Evolutionary conservation across 2,797 vertebrate species (phyloP).

Genomic region (Monodelphis domestica): DNA sequence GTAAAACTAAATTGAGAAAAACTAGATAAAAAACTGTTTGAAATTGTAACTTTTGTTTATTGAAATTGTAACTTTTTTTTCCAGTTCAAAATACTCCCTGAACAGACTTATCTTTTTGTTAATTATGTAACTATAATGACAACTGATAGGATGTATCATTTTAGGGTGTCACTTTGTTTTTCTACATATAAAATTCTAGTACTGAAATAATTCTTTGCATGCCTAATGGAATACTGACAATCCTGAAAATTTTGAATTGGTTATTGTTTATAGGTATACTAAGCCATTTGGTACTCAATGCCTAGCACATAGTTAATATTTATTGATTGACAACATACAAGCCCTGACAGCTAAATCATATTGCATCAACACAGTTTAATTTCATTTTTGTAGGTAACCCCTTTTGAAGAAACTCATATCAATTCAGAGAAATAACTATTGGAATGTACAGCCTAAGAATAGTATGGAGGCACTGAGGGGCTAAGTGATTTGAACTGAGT

Average conservation of each 20-base stretch:
- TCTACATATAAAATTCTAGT: background rate
- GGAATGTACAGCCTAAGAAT: background rate
- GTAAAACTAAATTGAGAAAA: no score
- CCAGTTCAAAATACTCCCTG: conserved; percentile 35
- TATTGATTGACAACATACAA: background rate
- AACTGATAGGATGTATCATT: conserved; percentile 9
- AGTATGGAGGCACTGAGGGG: background rate
- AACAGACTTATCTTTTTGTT: conserved; percentile 9
- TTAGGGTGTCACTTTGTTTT: conserved; percentile 3
- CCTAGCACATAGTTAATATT: background rate
- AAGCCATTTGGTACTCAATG: background rate
- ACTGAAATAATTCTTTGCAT: background rate
- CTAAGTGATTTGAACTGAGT: background rate
- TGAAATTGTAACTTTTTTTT: conserved; percentile 42
- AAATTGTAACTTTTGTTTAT: conserved; percentile 42
- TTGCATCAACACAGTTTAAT: background rate
- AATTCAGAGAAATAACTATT: background rate
- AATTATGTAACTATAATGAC: background rate
- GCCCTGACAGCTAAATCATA: background rate
- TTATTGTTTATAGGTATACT: background rate
- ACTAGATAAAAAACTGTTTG: conserved; percentile 9
- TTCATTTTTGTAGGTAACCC: background rate
- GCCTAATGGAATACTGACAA: background rate
- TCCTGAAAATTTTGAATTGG: background rate
- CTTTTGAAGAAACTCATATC: background rate